Evolutionary conservation across 2,888 invertebrate species (phyloP), one percentile per base, ranked within the genome.

Genomic region (Folsomia manolachei): DNA sequence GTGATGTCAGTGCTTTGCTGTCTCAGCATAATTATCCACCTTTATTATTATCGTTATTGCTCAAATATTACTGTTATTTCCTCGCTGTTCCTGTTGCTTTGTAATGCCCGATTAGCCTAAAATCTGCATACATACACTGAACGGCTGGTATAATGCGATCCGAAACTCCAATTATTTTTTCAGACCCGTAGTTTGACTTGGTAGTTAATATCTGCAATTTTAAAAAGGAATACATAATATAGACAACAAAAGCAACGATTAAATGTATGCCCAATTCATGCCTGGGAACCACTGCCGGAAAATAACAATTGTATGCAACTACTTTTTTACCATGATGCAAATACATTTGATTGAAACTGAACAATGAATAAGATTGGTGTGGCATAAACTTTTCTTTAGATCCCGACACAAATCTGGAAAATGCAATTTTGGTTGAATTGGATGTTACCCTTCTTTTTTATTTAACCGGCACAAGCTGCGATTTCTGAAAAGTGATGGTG

Each of bases 81-180:
- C 21, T 24, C 62, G 62, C 62, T 24, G 19, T 62, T 62, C 14
- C 62, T 24, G 19, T 62, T 62, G 4, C 7, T 21, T 23, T 4
- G 4, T 62, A 62, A 62, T 62, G 62, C 19, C 62, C 62, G 62
- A 62, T 62, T 62, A 62, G 21, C 24, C 62, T 62, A 14, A 62
- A 62, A 62, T 21, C 39, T 39, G 39, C 39, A 39, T 39, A 39
- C 39, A 39, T 39, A 39, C 39, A 39, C 14, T 14, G 39, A 39
- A 14, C 39, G 4, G 39, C 14, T 14, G 39, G 39, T 39, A 39
- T 39, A 9, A 39, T 39, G 39, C 39, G 4, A 39, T 39, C 39
- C 7, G 39, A 39, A 39, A 39, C 39, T 39, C 39, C 7, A 39
- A 39, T 14, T 39, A 39, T 39, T 39, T 9, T 39, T 39, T 39